These are phyloP conservation scores for Drosophila atripex DNA, from an alignment of 2,888 invertebrate species.

Conservation along the genomic window DNA sequence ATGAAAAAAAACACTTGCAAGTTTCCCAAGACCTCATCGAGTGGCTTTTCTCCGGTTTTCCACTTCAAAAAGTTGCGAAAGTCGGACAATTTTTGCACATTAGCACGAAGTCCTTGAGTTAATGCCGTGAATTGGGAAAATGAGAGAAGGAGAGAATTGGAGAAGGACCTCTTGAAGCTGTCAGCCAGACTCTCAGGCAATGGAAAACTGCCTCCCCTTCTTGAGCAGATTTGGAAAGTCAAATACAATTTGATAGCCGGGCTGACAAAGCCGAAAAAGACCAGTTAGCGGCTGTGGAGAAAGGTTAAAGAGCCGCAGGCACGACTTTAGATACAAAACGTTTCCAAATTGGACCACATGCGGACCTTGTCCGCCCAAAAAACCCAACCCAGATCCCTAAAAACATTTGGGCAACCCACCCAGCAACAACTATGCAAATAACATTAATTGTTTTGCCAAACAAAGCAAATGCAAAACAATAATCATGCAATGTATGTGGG, in stretches of 20 bases:
- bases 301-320: constrained; percentile 36
- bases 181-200: constrained; percentile 53
- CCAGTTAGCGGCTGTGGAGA: constrained; percentile 27
- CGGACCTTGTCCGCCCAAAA: constrained; percentile 29
- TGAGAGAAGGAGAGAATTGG: no score
- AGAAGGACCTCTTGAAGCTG: constrained; percentile 59
- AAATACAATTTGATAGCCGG: constrained; percentile 67
- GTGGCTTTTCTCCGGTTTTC: constrained; percentile 42
- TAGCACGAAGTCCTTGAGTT: constrained; percentile 68
- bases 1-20: constrained; percentile 64
- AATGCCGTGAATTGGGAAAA: constrained; percentile 60
- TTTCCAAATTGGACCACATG: constrained; percentile 57
- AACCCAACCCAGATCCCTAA: not conserved
- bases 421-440: constrained; percentile 69
- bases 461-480: constrained; percentile 62
- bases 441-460: constrained; percentile 77
- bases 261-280: constrained; percentile 40
- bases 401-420: constrained; percentile 36
- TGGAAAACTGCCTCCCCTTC: constrained; percentile 9
- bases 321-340: constrained; percentile 29
- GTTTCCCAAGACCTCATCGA: constrained; percentile 63
- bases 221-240: constrained; percentile 67
- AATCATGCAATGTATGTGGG: constrained; percentile 37
- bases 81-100: constrained; percentile 74
- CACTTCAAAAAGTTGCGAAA: constrained; percentile 36